Evolutionary conservation across 2,113 vertebrate species (phyloP).

Genomic region (Sisor rabdophorus): DNA sequence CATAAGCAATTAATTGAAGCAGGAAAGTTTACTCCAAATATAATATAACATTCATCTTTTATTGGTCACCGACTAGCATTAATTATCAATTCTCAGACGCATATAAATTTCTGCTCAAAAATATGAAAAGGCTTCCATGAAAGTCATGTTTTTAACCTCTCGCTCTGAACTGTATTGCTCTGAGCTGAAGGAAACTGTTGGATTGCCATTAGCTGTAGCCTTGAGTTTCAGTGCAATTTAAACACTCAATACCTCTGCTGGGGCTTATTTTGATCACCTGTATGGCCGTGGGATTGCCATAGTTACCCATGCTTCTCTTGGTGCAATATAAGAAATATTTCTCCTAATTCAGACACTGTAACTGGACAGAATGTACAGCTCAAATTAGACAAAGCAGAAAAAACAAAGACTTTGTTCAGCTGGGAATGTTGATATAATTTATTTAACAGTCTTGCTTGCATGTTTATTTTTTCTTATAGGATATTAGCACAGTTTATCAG

Average conservation of each 20-base stretch:
- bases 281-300: conserved; percentile 65
- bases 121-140: conserved; percentile 14
- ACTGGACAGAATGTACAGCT: conserved; percentile 31
- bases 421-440: conserved; percentile 1
- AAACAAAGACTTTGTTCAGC: conserved; percentile 13
- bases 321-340: conserved; percentile 45
- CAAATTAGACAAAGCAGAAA: conserved; percentile 5
- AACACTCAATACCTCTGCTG: conserved; percentile 58
- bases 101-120: conserved; percentile 1
- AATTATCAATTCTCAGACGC: not conserved
- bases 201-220: conserved; percentile 52
- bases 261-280: conserved; percentile 71
- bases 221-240: conserved; percentile 63
- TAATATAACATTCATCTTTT: conserved; percentile 9
- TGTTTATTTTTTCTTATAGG: conserved; percentile 65
- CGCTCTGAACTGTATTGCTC: conserved; percentile 17
- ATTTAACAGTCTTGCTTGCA: conserved; percentile 14
- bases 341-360: conserved; percentile 45
- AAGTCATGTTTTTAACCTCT: conserved; percentile 9
- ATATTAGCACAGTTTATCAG: conserved; percentile 94
- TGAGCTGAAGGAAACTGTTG: conserved; percentile 15
- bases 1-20: conserved; percentile 14
- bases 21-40: conserved; percentile 1
- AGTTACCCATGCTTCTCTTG: conserved; percentile 61
- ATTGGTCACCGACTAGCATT: conserved; percentile 2